Conservation (phyloP, 1,140 invertebrate species). For the Cyclargus thomasi region DNA sequence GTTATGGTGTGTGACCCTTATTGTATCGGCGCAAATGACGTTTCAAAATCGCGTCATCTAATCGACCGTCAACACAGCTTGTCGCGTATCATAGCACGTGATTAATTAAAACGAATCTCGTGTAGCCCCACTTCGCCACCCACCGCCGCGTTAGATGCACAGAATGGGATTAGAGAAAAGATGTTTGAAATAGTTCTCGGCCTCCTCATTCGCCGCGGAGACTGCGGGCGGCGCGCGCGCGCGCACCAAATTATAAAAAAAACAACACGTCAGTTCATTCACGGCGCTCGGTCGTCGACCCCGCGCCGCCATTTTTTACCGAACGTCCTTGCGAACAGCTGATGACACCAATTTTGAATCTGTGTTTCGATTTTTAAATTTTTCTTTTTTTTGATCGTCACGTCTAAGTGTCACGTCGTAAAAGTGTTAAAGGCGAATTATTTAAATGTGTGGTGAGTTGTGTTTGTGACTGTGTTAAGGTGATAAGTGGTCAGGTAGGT, state of each 20-base stretch:
- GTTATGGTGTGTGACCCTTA: too few relatives aligned
- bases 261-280: slow-evolving; percentile 49
- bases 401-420: neutral
- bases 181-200: slow-evolving; percentile 68
- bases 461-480: neutral
- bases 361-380: slow-evolving; percentile 1
- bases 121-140: slow-evolving; percentile 52
- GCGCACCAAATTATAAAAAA: slow-evolving; percentile 36
- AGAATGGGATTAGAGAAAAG: slow-evolving; percentile 67
- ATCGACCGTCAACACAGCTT: slow-evolving; percentile 19
- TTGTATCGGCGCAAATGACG: too few relatives aligned
- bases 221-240: slow-evolving; percentile 56
- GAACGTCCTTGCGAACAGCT: slow-evolving; percentile 63
- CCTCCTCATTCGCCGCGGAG: slow-evolving; percentile 61
- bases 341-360: slow-evolving; percentile 36
- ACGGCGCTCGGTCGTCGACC: slow-evolving; percentile 52
- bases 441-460: neutral
- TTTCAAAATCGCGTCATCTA: slow-evolving; percentile 2
- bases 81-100: slow-evolving; percentile 22
- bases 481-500: neutral
- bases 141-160: slow-evolving; percentile 47
- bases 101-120: slow-evolving; percentile 44
- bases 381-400: neutral
- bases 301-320: slow-evolving; percentile 42
- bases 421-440: neutral